A percentile compares a stretch with the other conserved stretches of the same genome.
Conservation (phyloP, 2,113 vertebrate genomes). For the Smithornis capensis region DNA sequence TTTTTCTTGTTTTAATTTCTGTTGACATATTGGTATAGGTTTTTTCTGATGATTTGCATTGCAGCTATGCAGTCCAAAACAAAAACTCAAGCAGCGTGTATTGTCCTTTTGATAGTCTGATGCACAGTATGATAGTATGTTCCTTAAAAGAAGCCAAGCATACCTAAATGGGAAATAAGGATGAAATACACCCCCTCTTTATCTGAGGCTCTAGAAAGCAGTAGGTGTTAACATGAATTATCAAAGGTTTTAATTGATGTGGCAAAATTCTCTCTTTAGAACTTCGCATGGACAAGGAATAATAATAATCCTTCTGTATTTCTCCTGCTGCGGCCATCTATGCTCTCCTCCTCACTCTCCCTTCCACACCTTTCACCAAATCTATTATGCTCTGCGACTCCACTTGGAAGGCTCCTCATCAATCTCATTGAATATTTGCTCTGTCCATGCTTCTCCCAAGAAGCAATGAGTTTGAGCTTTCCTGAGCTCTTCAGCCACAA, state of each 20-base stretch:
- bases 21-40: background rate
- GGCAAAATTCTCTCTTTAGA: background rate
- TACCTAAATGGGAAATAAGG: background rate
- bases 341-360: background rate
- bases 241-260: background rate
- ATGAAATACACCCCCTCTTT: accelerated
- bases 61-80: slow-evolving; percentile 7
- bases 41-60: background rate
- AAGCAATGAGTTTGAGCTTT: background rate
- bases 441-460: background rate
- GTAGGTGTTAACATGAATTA: background rate
- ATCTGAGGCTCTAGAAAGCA: background rate
- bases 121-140: accelerated
- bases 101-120: background rate
- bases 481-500: background rate
- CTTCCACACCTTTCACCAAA: background rate
- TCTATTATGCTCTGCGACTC: background rate
- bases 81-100: background rate
- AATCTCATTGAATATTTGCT: background rate
- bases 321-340: background rate
- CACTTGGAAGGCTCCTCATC: background rate
- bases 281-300: background rate
- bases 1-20: slow-evolving; percentile 3
- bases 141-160: background rate
- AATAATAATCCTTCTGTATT: background rate